phyloP scores from a whole-genome alignment of 2,113 vertebrate species.

The Phyllostomus discolor region DNA sequence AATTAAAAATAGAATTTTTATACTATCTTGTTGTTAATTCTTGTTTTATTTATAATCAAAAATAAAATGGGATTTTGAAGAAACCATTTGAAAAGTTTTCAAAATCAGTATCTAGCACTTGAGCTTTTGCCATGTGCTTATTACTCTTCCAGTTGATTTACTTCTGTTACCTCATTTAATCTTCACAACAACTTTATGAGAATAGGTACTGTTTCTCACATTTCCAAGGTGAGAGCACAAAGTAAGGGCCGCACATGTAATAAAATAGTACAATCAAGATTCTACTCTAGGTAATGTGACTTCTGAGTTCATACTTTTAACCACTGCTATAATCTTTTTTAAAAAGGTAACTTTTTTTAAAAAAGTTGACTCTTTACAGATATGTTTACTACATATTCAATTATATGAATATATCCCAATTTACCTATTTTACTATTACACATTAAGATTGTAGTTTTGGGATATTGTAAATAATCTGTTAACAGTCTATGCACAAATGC shows the following conservation, averaged over 20 bases:
- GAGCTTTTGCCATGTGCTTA: not conserved
- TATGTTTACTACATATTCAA: not conserved
- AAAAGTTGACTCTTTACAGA: not conserved
- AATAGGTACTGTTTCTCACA: not conserved
- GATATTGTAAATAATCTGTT: not conserved
- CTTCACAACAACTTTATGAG: not conserved
- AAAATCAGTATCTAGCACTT: not conserved
- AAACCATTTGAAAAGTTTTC: not conserved
- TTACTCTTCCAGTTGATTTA: not conserved
- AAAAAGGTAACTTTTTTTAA: not conserved
- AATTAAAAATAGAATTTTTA: conserved; percentile 4
- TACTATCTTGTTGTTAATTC: not conserved
- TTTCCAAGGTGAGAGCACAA: not conserved
- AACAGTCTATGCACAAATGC: not conserved
- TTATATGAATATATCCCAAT: not conserved
- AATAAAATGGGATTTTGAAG: not conserved
- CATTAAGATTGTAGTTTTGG: not conserved
- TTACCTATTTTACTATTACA: not conserved
- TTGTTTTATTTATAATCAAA: not conserved
- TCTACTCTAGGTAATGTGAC: not conserved
- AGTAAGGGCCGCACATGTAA: not conserved
- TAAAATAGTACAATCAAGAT: not conserved
- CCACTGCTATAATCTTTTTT: not conserved
- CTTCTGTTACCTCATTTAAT: not conserved
- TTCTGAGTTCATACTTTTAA: not conserved